A percentile compares a stretch with the other conserved stretches of the same genome.
These are phyloP conservation scores for Micromussa lordhowensis DNA, from an alignment of 92 coral and sea anemone species.

Conservation along the genomic window DNA sequence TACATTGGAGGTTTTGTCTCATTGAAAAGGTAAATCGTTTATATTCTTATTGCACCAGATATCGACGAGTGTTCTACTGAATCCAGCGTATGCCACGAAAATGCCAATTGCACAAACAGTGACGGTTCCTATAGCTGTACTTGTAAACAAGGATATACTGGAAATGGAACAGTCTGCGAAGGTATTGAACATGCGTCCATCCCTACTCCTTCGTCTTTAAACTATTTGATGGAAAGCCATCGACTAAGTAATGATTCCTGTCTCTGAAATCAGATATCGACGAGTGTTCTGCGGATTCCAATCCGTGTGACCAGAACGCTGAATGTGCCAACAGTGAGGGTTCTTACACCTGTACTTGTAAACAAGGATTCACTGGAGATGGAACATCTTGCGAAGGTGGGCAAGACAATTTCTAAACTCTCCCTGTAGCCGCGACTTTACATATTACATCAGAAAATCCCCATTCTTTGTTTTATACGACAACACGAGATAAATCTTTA, in stretches of 20 bases:
- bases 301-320: constrained; percentile 34
- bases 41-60: not conserved
- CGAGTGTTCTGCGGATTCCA: constrained; percentile 14
- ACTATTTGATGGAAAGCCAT: not conserved
- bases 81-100: constrained; percentile 29
- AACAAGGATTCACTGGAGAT: constrained; percentile 41
- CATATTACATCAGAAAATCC: too few relatives aligned
- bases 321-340: constrained; percentile 58
- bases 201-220: not conserved
- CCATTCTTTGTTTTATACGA: too few relatives aligned
- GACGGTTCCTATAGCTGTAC: constrained; percentile 68
- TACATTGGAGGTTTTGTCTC: too few relatives aligned
- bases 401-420: too few relatives aligned
- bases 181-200: constrained; percentile 23
- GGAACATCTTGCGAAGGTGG: constrained; percentile 53
- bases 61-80: constrained; percentile 65
- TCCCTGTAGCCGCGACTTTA: too few relatives aligned
- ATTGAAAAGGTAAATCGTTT: not conserved
- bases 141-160: constrained; percentile 67
- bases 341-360: constrained; percentile 59
- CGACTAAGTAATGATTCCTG: not conserved
- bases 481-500: too few relatives aligned
- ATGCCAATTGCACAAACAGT: constrained; percentile 60
- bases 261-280: constrained; percentile 13
- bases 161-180: constrained; percentile 63